Base-by-base conservation (phyloP, 2,888 invertebrate genomes). In the Stenolophus ochropezus region DNA sequence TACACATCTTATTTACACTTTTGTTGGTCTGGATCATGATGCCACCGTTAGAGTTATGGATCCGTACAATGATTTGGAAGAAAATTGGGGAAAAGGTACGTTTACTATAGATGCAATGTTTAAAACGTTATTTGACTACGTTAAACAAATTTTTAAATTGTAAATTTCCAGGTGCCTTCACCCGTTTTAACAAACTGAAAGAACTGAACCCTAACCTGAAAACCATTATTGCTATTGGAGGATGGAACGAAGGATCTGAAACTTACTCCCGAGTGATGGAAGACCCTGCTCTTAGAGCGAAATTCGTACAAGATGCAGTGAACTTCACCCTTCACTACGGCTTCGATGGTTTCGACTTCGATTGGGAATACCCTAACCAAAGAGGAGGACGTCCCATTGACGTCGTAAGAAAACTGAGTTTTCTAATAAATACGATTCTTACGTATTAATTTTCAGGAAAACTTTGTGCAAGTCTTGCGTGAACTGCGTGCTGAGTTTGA, bases 341-440 rank as follows among this genome's bases (percentile, higher is more conserved):
- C 0, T 95, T 95, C 83, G 93, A 95, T 85, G 95, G 95, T 0
- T 89, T 95, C 0, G 94, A 95, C 85, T 69, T 95, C 0, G 94
- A 95, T 86, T 95, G 95, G 94, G 94, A 94, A 85, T 94, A 94
- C 84, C 94, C 94, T 0, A 91, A 89, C 69, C 91, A 91, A 56
- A 88, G 93, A 25, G 92, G 92, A 82, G 89, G 92, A 20, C 89
- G 88, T 0, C 56, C 82, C 4, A 88, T 86, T 0, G 93, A 93
- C 79, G 85, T 90, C 0, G 81, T 81, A 58, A 21, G 74, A 25
- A 27, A 5, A 47, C n/a, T 42, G 4, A 23, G 0, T 27, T n/a
- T 23, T 61, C 23, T 14, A 1, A 58, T 8, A 21, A 21, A 18
- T 20, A 21, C 21, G 0, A 3, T 23, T 21, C 8, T 14, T 61